Base-by-base conservation (phyloP, 2,888 invertebrate genomes). In the Mystacides longicornis region DNA sequence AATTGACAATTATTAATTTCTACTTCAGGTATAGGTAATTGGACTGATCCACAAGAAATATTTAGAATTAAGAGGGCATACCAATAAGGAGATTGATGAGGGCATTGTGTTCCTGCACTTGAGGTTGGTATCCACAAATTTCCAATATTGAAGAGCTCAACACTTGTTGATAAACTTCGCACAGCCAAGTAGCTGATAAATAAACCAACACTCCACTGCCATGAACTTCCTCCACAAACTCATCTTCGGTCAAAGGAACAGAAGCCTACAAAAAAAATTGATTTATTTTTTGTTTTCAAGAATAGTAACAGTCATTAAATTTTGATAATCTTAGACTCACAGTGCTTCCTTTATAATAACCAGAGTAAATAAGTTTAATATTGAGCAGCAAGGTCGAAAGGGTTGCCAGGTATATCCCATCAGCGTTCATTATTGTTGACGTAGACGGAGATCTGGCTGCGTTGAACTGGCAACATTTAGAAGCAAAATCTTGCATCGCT, bases 131-230 rank as follows among this genome's bases (percentile, higher is more conserved):
- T 1, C 87, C 86, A 48, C 86, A 82, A 51, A 79, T 76, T 62
- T 82, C 80, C n/a, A 92, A 72, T 9, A 91, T 69, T 64, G 88
- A 87, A 54, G 81, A 80, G 0, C 86, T 81, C 3, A 93, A 74
- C 1, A 94, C 85, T 67, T 88, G 89, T 65, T 92, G 92, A 67
- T 95, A 97, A 5, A 97, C 76, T 67, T 96, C 94, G 31, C 91
- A 84, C 2, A 97, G 80, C 96, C 96, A 97, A 0, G 91, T 88
- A 0, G 92, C 91, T 0, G 95, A 94, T 9, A 96, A 78, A 67
- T 94, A 97, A 4, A 97, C 90, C 22, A 96, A 75, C 18, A 96
- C 90, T 0, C 95, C 96, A 56, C 92, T 91, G 27, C 92, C 90
- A 68, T 93, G 89, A 4, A 96, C 89, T 67, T 92, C 89, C 65